Conservation (phyloP, 2,113 vertebrate species). For the Ornithorhynchus anatinus region DNA sequence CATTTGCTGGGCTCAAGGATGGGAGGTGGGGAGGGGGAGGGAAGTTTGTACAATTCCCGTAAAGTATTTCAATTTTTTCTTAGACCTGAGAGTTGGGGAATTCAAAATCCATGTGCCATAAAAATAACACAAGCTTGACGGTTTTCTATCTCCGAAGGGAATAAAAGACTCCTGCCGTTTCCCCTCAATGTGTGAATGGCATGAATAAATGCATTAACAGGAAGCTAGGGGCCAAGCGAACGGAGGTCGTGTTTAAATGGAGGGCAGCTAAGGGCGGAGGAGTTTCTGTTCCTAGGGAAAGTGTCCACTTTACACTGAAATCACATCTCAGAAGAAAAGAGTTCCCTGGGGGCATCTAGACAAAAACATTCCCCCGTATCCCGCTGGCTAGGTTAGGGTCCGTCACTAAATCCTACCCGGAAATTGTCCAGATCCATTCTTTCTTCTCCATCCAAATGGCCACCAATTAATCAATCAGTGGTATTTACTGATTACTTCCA, state of each 20-base stretch:
- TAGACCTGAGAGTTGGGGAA: neutral
- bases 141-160: neutral
- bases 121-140: too few species aligned
- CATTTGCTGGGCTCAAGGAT: neutral
- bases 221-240: neutral
- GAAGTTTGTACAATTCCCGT: neutral
- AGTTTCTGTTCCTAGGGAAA: rapidly evolving
- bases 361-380: too few species aligned
- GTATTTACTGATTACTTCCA: too few species aligned
- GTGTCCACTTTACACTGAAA: neutral
- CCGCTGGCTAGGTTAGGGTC: too few species aligned
- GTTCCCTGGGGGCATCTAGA: too few species aligned
- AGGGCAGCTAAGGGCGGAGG: neutral
- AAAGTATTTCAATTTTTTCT: neutral
- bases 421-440: too few species aligned
- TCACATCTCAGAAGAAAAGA: too few species aligned
- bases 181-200: neutral
- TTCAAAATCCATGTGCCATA: rapidly evolving
- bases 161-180: neutral
- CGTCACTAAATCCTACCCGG: too few species aligned
- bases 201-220: neutral
- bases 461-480: too few species aligned
- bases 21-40: too few species aligned
- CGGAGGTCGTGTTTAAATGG: rapidly evolving
- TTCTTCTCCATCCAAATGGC: too few species aligned